Evolutionary conservation across 2,888 invertebrate species (phyloP), one percentile per base, ranked within the genome.

Genomic region (Melinaea marsaeus): DNA sequence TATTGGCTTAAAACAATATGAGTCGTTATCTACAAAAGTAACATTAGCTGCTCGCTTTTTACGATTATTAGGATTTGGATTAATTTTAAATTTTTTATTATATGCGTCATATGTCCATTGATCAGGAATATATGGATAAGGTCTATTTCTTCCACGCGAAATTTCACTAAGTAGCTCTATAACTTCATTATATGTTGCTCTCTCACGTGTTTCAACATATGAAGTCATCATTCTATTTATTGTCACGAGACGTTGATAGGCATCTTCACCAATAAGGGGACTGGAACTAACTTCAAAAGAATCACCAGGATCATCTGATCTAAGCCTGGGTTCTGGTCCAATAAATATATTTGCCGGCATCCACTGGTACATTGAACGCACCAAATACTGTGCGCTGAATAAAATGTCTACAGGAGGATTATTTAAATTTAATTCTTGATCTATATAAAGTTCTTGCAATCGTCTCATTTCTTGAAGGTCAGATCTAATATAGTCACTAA

Each of bases 181-280:
- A 0, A 48, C 13, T 48, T 48, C 22, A 22, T 42, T 42, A 42
- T 42, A 42, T 9, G 48, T 48, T 48, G 22, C 48, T 5, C 5
- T 48, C 22, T 48, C 48, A 13, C 48, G n/a, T 48, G 48, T 48
- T 48, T 48, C 48, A 48, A 48, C 22, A 5, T 22, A 48, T 3
- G 48, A 48, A 4, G n/a, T 48, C n/a, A 48, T 48, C 22, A 48
- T 48, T 48, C 48, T 48, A 11, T 48, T 48, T 13, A 48, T 48
- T 13, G 48, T 48, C 48, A 48, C 13, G 13, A 13, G n/a, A n/a
- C 22, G 48, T 13, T 42, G 42, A 42, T 42, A 42, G 13, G 13
- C 48, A 13, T 48, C 48, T 48, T n/a, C 22, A 48, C 48, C 48
- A 2, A 48, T 48, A 4, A 48, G 3, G 5, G n/a, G 22, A 13